Base-by-base conservation (phyloP, 2,888 invertebrate species). In the Toxonevra muliebris region DNA sequence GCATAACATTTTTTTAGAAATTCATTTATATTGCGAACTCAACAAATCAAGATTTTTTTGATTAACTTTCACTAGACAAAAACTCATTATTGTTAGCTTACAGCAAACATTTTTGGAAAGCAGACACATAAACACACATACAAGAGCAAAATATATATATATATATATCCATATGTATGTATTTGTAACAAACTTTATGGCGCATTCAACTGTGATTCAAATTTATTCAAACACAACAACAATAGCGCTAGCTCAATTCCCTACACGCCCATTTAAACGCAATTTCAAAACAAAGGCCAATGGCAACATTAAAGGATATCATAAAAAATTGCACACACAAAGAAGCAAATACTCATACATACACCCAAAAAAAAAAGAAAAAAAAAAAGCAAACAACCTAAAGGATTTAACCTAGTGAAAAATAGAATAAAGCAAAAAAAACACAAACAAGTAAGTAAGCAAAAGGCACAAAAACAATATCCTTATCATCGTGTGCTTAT, bases 261-360 rank as follows among this genome's bases (percentile, higher is more conserved):
- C 68, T 63, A 57, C 59, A 61, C 65, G 58, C 69, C 65, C 65
- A 69, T 69, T 69, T 69, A 65, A 69, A 68, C 62, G 71, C 68
- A 66, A 65, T 67, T 20, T 53, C 20, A 48, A 61, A 42, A 61
- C 64, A 68, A 65, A 64, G 61, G 66, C 64, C 64, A 66, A 50
- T 52, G 60, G 57, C 58, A 71, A 71, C 73, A 50, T 73, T 71
- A 73, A 71, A 69, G 73, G 71, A 66, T 66, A 61, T 17, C 60
- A n/a, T 40, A 55, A 78, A 76, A 77, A 78, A 79, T 78, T 74
- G 76, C 74, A 76, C 74, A 72, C 74, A 76, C 72, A 50, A 68
- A 13, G 43, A 54, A 17, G 19, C 20, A 42, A 30, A 67, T 19
- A 45, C 20, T 30, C 9, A 9, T 71, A 66, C 15, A 50, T 40